Evolutionary conservation across 1,140 invertebrate genomes (phyloP).

Genomic region (Fopius arisanus): DNA sequence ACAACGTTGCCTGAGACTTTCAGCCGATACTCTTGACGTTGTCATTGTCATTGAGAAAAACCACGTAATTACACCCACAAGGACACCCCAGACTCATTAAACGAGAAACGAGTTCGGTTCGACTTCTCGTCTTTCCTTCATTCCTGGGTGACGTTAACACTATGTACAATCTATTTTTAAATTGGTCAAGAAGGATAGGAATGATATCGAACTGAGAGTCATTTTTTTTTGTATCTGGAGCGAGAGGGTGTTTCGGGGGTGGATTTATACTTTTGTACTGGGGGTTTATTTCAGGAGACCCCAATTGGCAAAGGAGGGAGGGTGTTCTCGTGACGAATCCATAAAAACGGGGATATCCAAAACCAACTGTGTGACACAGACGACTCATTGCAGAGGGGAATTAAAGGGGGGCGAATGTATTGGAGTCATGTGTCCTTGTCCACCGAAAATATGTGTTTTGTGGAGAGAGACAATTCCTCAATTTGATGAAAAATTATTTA

Average conservation of each 20-base stretch:
- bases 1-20: too few species aligned
- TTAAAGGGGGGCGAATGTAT: slow-evolving; percentile 12
- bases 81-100: too few species aligned
- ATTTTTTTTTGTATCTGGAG: neutral
- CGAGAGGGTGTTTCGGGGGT: neutral
- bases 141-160: too few species aligned
- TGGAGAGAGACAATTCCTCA: too few species aligned
- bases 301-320: slow-evolving; percentile 16
- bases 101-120: too few species aligned
- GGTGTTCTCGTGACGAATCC: slow-evolving; percentile 28
- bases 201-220: neutral
- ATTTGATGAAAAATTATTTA: too few species aligned
- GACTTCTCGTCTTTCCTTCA: too few species aligned
- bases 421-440: slow-evolving; percentile 19
- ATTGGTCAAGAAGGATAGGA: neutral
- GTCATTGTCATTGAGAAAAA: too few species aligned
- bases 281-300: slow-evolving; percentile 11
- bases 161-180: neutral
- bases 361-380: neutral
- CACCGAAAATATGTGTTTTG: slow-evolving; percentile 18
- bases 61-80: too few species aligned
- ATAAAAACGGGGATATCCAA: slow-evolving; percentile 31
- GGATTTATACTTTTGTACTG: slow-evolving; percentile 22
- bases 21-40: too few species aligned
- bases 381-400: neutral